A percentile compares a stretch with the other conserved stretches of the same genome.
Evolutionary conservation across 2,797 vertebrate genomes (phyloP).

Genomic region (Otolemur crassicaudatus): DNA sequence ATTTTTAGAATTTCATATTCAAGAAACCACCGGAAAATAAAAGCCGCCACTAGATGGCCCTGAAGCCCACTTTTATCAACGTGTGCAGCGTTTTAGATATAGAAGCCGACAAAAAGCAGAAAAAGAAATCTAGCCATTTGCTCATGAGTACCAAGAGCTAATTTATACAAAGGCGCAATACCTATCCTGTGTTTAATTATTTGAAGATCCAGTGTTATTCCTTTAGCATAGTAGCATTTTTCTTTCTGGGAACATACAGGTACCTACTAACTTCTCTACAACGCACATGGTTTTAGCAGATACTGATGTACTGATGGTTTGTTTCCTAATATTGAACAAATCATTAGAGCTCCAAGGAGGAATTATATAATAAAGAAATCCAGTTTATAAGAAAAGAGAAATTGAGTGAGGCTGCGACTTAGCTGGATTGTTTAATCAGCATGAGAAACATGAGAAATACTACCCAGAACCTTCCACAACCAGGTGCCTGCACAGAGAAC

Average conservation of each 20-base stretch:
- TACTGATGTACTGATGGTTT: not conserved
- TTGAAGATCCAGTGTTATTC: not conserved
- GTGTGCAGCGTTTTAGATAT: not conserved
- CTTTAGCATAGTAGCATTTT: not conserved
- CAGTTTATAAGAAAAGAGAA: not conserved
- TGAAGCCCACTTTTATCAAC: conserved; percentile 51
- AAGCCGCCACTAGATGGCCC: conserved; percentile 69
- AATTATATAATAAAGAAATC: not conserved
- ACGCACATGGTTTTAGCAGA: not conserved
- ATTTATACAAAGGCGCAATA: not conserved
- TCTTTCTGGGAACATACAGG: not conserved
- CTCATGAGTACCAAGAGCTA: not conserved
- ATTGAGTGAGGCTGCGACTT: not conserved
- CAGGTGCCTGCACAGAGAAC: accelerated
- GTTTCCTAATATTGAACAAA: not conserved
- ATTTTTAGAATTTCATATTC: conserved; percentile 6
- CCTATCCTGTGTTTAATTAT: not conserved
- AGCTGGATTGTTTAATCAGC: not conserved
- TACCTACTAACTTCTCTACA: not conserved
- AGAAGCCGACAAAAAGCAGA: not conserved
- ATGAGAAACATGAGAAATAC: not conserved
- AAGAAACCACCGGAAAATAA: not conserved
- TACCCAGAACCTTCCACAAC: not conserved
- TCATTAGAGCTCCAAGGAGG: not conserved
- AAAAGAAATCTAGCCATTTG: not conserved